Conservation (phyloP, 2,888 invertebrate genomes). For the Caenorhabditis virilis region DNA sequence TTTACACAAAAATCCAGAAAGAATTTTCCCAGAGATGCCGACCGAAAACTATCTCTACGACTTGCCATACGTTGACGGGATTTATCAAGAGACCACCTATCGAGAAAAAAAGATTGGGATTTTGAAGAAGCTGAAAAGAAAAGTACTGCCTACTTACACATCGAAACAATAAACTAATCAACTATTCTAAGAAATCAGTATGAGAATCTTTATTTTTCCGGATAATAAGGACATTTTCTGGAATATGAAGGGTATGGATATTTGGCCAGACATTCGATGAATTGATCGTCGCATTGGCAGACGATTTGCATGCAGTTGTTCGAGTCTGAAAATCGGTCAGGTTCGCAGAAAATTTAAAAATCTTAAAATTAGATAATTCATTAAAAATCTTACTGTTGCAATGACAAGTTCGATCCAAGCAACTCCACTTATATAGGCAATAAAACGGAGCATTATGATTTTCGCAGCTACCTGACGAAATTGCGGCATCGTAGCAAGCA, state of each 20-base stretch:
- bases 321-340: constrained; percentile 31
- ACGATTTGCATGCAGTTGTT: constrained; percentile 24
- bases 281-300: constrained; percentile 26
- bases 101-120: too few relatives aligned
- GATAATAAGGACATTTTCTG: constrained; percentile 22
- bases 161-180: too few relatives aligned
- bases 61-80: too few relatives aligned
- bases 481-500: constrained; percentile 13
- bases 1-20: too few relatives aligned
- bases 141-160: too few relatives aligned
- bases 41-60: too few relatives aligned
- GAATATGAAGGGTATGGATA: constrained; percentile 19
- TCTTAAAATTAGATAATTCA: background rate
- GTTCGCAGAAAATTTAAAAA: too few relatives aligned
- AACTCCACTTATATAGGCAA: constrained; percentile 33
- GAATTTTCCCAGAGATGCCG: too few relatives aligned
- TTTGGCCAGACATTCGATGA: constrained; percentile 32
- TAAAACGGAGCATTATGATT: constrained; percentile 29
- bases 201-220: too few relatives aligned
- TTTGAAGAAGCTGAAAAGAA: too few relatives aligned
- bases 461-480: constrained; percentile 9
- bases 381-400: constrained; percentile 17
- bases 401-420: background rate
- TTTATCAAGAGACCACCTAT: too few relatives aligned
- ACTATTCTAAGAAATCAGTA: too few relatives aligned